Evolutionary conservation across 2,888 invertebrate genomes (phyloP).

Genomic region (Epinotia demarniana): DNA sequence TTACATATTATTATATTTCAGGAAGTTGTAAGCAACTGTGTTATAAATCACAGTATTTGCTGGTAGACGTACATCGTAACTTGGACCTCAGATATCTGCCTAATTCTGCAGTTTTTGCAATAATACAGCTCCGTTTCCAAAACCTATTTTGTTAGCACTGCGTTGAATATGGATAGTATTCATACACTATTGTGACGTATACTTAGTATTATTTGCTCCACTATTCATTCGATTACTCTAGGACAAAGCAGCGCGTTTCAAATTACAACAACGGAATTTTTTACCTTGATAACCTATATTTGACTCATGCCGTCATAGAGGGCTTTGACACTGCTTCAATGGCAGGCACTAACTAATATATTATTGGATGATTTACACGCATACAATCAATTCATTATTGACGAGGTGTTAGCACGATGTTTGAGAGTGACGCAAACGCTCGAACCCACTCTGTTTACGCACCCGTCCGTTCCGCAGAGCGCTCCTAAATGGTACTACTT

Average conservation of each 20-base stretch:
- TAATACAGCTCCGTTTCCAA: background rate
- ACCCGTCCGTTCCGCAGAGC: background rate
- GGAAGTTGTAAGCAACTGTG: too few species aligned
- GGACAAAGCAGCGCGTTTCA: background rate
- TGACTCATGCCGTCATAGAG: conserved; percentile 12
- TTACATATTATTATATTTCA: too few species aligned
- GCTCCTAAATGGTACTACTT: background rate
- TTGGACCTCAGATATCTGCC: too few species aligned
- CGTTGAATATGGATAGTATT: background rate
- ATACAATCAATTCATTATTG: conserved; percentile 18
- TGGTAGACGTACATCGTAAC: too few species aligned
- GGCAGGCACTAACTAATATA: background rate
- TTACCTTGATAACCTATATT: conserved; percentile 17
- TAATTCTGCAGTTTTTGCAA: background rate
- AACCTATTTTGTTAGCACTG: background rate
- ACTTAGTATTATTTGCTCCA: background rate
- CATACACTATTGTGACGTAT: background rate
- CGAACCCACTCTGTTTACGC: background rate
- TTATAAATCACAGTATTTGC: too few species aligned
- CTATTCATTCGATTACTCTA: background rate
- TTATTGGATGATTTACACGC: conserved; percentile 17
- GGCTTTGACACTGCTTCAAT: conserved; percentile 29
- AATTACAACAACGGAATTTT: background rate
- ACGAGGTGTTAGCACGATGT: conserved; percentile 10
- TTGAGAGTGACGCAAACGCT: conserved; percentile 13